These are phyloP conservation scores for Falco rusticolus DNA, from an alignment of 2,797 vertebrate genomes.

Conservation along the genomic window DNA sequence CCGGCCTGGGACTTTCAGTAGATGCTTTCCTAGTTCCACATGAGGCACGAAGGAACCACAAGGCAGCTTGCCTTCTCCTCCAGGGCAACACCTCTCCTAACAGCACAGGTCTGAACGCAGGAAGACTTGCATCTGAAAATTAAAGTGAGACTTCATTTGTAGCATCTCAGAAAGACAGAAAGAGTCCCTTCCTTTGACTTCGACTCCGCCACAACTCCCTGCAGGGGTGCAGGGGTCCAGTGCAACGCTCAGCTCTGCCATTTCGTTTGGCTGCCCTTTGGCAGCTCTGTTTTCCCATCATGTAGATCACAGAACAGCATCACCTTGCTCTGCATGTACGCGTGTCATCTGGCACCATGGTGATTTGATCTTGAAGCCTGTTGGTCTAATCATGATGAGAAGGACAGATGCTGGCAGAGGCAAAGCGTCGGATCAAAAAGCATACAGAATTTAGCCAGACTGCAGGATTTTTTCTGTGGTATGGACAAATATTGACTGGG, in stretches of 20 bases:
- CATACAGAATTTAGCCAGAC: neutral
- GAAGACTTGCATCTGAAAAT: neutral
- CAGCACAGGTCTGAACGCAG: fast-evolving
- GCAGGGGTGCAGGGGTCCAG: too few species aligned
- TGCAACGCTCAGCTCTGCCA: neutral
- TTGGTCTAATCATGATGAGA: neutral
- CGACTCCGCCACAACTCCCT: fast-evolving
- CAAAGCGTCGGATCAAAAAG: neutral
- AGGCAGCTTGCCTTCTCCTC: neutral
- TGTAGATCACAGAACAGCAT: fast-evolving
- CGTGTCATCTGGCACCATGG: fast-evolving
- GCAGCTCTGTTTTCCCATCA: neutral
- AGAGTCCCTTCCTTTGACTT: neutral
- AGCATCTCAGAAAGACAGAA: neutral
- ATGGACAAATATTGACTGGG: neutral
- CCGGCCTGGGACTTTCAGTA: neutral
- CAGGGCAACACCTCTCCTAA: neutral
- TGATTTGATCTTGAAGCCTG: neutral
- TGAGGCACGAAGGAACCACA: fast-evolving
- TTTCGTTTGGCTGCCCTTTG: neutral
- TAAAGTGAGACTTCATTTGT: neutral
- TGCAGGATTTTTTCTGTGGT: neutral
- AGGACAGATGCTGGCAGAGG: neutral
- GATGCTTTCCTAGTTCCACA: neutral
- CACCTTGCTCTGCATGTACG: fast-evolving